phyloP scores from a whole-genome alignment of 2,888 invertebrate genomes.

The Euplagia quadripunctaria region DNA sequence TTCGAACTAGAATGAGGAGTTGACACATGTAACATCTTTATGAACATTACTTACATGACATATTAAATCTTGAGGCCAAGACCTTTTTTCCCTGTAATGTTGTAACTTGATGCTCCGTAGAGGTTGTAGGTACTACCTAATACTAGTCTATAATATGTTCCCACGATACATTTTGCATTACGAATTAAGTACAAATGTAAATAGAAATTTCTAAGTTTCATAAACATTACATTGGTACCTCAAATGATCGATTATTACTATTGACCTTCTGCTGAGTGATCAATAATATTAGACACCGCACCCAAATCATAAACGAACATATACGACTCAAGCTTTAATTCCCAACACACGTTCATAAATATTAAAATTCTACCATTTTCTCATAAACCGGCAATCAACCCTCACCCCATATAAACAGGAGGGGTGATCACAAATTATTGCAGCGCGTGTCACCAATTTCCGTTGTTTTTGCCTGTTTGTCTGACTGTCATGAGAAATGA shows the following conservation, averaged over 20 bases:
- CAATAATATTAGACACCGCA: background rate
- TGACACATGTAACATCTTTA: too few species aligned
- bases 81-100: too few species aligned
- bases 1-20: too few species aligned
- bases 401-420: slow-evolving; percentile 35
- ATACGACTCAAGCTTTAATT: background rate
- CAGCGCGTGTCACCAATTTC: slow-evolving; percentile 71
- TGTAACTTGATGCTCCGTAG: too few species aligned
- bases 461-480: slow-evolving; percentile 68
- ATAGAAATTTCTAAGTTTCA: too few species aligned
- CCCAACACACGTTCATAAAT: background rate
- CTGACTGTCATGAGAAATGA: slow-evolving; percentile 57
- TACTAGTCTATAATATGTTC: too few species aligned
- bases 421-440: slow-evolving; percentile 60
- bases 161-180: too few species aligned
- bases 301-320: background rate
- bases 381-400: slow-evolving; percentile 47
- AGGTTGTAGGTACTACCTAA: too few species aligned
- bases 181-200: too few species aligned
- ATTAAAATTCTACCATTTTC: slow-evolving; percentile 34
- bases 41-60: too few species aligned
- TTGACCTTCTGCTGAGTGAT: background rate
- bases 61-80: too few species aligned
- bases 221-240: too few species aligned
- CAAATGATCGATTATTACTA: background rate